Base-by-base conservation (phyloP, 2,113 vertebrate species). In the Myrmophylax atrothorax region DNA sequence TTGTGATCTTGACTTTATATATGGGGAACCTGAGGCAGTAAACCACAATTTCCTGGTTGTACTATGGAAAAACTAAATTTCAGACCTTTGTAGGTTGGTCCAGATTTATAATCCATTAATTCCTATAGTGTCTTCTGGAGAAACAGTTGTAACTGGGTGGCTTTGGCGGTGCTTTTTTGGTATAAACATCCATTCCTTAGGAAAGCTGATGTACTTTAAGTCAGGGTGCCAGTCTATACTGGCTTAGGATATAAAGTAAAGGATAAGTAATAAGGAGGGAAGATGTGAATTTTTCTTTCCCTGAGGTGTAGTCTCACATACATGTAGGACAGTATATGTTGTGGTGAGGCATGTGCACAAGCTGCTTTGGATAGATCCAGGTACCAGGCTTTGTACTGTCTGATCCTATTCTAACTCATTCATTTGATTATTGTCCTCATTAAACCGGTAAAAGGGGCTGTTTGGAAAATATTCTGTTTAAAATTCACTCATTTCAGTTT, bases 331-430 rank as follows among this genome's bases (percentile, higher is more conserved):
- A 38, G 3, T 18, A 12, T 8, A 42, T 6, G 6, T 29, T 68
- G 14, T 28, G 31, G 22, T 14, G 46, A 79, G 29, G 28, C 2
- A 24, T 1, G 9, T 28, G 23, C n/a, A 18, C 17, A 46, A 6
- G 7, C 18, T 74, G 24, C 53, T 84, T 69, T 77, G 53, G 44
- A 80, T 2, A 86, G 6, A 55, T 40, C 18, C 20, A 2, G 7
- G 3, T 28, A 28, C 18, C 3, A 2, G 0, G 0, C 17, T 68
- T 59, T 0, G 0, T 12, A 19, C 22, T 20, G 15, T 4, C 64
- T 87, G 40, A 42, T 38, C 46, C 31, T 37, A 4, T 12, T 11
- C 23, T 44, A 74, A 56, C 47, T 44, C 0, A 1, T 66, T 66
- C 5, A 25, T 28, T 84, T 60, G 6, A 46, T 37, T 56, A 44